Percentiles rank a stretch among this genome's conserved stretches.
Evolutionary conservation across 2,113 vertebrate species (phyloP).

Genomic region (Chelonoidis abingdonii): DNA sequence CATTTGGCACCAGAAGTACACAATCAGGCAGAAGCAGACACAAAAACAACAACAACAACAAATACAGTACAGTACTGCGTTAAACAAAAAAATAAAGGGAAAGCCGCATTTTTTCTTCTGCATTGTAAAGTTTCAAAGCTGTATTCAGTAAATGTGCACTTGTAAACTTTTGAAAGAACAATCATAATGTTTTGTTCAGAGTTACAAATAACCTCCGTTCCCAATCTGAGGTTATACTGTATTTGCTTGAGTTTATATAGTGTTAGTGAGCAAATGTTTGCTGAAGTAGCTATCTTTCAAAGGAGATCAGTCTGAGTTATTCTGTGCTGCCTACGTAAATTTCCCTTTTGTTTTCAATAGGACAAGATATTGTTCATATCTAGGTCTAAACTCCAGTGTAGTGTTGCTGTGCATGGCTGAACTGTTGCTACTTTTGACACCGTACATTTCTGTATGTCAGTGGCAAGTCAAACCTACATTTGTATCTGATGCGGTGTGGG

Average conservation of each 20-base stretch:
- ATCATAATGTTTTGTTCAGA: too few relatives aligned
- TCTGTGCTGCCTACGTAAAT: not conserved
- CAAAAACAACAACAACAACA: too few relatives aligned
- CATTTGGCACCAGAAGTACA: too few relatives aligned
- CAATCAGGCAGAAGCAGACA: too few relatives aligned
- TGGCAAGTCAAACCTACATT: not conserved
- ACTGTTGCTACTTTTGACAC: not conserved
- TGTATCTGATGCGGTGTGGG: too few relatives aligned
- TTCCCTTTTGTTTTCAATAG: not conserved
- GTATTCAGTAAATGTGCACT: too few relatives aligned
- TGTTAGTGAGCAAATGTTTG: not conserved
- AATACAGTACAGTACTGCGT: too few relatives aligned
- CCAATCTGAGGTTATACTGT: too few relatives aligned
- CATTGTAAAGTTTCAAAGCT: too few relatives aligned
- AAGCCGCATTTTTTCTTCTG: too few relatives aligned
- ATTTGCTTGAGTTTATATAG: not conserved
- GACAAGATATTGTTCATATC: not conserved
- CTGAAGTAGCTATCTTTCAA: not conserved
- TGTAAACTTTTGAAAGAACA: too few relatives aligned
- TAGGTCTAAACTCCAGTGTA: not conserved
- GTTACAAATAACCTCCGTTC: too few relatives aligned
- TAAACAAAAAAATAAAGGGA: not conserved
- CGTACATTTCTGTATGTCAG: not conserved
- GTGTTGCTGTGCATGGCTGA: not conserved
- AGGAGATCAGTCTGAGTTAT: not conserved